phyloP scores from a whole-genome alignment of 64 coral and sea anemone species.

The Orbicella faveolata region DNA sequence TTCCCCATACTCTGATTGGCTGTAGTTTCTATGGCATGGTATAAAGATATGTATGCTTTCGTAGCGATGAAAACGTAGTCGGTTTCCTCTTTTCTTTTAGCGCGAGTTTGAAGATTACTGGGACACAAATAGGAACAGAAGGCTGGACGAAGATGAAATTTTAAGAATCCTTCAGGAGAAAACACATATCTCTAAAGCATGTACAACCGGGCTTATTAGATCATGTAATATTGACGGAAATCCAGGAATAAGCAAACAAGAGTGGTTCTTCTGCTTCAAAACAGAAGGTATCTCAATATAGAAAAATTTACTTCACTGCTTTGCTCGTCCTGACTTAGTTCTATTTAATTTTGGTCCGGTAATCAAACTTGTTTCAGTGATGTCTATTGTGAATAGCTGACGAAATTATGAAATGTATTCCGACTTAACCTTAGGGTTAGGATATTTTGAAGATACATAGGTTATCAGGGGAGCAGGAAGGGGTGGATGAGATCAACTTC shows the following conservation, averaged over 20 bases:
- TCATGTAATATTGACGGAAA: conserved; percentile 19
- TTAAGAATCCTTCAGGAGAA: background rate
- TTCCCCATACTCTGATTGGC: too few species aligned
- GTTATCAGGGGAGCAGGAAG: too few species aligned
- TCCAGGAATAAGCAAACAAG: conserved; percentile 18
- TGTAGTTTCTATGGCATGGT: too few species aligned
- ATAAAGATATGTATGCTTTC: background rate
- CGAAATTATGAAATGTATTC: too few species aligned
- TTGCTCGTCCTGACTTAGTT: too few species aligned
- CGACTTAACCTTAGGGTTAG: too few species aligned
- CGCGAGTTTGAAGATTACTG: conserved; percentile 12
- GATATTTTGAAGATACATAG: too few species aligned
- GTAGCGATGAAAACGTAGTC: background rate
- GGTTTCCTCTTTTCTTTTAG: background rate
- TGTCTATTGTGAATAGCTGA: too few species aligned
- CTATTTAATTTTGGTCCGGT: too few species aligned
- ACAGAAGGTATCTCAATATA: background rate
- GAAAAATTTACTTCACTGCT: too few species aligned
- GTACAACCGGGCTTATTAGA: background rate
- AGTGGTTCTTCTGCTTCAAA: conserved; percentile 6
- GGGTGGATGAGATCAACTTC: too few species aligned
- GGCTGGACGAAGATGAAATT: background rate
- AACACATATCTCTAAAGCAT: background rate
- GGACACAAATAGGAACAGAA: background rate
- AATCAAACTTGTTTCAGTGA: too few species aligned